phyloP scores from a whole-genome alignment of 2,113 vertebrate genomes.

The Lynx canadensis region DNA sequence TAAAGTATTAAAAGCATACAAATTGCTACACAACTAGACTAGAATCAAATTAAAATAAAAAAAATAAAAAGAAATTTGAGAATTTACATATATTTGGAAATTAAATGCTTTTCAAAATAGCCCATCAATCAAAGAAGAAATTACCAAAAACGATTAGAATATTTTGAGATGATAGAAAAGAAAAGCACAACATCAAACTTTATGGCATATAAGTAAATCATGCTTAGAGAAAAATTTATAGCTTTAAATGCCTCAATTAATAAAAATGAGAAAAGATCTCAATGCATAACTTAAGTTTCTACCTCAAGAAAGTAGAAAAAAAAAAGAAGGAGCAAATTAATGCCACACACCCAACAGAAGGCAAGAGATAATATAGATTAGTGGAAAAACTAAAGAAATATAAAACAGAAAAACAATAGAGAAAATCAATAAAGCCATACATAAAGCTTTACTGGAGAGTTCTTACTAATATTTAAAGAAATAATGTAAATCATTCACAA shows the following conservation, averaged over 20 bases:
- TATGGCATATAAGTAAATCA: not conserved
- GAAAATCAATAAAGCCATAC: not conserved
- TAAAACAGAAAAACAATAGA: not conserved
- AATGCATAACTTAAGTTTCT: not conserved
- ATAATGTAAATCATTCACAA: not conserved
- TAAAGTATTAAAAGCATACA: not conserved
- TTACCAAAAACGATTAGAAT: not conserved
- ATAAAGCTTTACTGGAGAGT: not conserved
- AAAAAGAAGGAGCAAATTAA: not conserved
- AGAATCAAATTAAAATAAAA: not conserved
- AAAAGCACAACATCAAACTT: not conserved
- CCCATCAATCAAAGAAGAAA: not conserved
- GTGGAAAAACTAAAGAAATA: not conserved
- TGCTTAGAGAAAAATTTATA: not conserved
- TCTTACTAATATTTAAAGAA: not conserved
- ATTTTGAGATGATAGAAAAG: not conserved
- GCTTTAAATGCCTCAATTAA: not conserved
- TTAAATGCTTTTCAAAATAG: not conserved
- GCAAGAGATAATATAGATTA: not conserved
- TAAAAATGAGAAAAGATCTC: not conserved
- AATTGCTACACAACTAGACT: not conserved
- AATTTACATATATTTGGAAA: not conserved
- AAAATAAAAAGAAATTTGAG: not conserved
- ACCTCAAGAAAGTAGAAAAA: not conserved
- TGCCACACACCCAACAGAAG: not conserved